These are phyloP conservation scores for Pristionchus japonicus DNA, from an alignment of 2,888 invertebrate species.

Conservation along the genomic window DNA sequence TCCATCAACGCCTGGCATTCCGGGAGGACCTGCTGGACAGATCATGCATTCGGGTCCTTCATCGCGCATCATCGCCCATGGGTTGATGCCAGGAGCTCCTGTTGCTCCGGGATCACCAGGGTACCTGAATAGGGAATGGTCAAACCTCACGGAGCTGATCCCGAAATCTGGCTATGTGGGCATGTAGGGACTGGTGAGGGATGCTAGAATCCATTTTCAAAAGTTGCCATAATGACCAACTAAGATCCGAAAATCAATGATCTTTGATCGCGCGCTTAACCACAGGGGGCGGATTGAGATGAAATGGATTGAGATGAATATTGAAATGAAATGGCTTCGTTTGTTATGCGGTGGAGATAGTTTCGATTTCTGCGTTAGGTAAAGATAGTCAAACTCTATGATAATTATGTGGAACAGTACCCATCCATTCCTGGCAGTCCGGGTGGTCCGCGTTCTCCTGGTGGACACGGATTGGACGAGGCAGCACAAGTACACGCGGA, in stretches of 20 bases:
- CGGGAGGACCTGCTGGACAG: constrained; percentile 58
- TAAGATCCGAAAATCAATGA: too few species aligned
- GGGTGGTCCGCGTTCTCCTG: not conserved
- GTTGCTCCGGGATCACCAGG: constrained; percentile 34
- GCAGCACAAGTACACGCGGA: constrained; percentile 40
- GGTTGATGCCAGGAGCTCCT: constrained; percentile 33
- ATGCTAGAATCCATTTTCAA: too few species aligned
- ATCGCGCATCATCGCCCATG: not conserved
- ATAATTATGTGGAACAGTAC: not conserved
- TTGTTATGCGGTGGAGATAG: too few species aligned
- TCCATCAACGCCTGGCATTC: constrained; percentile 56
- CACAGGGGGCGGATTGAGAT: not conserved
- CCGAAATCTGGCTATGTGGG: too few species aligned
- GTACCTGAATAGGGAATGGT: too few species aligned
- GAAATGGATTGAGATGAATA: too few species aligned
- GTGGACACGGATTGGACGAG: constrained; percentile 45
- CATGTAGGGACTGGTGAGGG: too few species aligned
- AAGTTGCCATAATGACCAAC: too few species aligned
- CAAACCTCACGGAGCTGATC: too few species aligned
- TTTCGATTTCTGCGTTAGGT: not conserved
- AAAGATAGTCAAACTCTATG: not conserved
- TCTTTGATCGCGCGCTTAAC: too few species aligned
- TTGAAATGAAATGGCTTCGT: too few species aligned
- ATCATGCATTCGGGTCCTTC: constrained; percentile 54
- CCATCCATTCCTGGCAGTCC: constrained; percentile 28